These are phyloP conservation scores for Tetramorium simillimum DNA, from an alignment of 1,140 invertebrate species.

Conservation along the genomic window DNA sequence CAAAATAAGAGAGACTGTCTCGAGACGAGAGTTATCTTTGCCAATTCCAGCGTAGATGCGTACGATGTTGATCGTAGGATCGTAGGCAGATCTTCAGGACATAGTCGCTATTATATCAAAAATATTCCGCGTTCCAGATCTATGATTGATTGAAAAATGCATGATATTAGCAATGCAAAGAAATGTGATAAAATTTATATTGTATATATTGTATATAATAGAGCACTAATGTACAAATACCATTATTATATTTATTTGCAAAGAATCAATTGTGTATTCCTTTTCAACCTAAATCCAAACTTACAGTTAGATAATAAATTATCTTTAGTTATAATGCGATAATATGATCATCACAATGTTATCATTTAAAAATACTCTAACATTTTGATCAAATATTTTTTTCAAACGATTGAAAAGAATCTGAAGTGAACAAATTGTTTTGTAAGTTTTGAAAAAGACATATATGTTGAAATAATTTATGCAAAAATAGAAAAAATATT, in stretches of 20 bases:
- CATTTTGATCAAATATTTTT: background rate
- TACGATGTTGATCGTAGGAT: background rate
- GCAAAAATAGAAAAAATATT: background rate
- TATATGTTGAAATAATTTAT: background rate
- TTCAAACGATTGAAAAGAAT: background rate
- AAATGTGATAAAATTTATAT: slow-evolving; percentile 39
- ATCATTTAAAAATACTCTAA: background rate
- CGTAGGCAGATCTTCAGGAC: background rate
- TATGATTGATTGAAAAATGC: background rate
- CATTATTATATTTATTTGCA: slow-evolving; percentile 19
- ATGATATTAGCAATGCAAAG: slow-evolving; percentile 22
- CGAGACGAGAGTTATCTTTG: background rate
- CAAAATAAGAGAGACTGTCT: slow-evolving; percentile 13
- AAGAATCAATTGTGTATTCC: background rate
- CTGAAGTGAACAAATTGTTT: background rate
- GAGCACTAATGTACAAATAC: slow-evolving; percentile 54
- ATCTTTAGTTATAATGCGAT: background rate
- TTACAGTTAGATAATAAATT: background rate
- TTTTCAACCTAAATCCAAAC: background rate
- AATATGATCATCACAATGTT: background rate
- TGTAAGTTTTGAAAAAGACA: background rate
- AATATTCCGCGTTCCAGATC: background rate
- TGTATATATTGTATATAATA: background rate
- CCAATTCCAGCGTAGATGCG: background rate
- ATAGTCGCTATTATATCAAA: background rate